Evolutionary conservation across 2,888 invertebrate species (phyloP), one percentile per base, ranked within the genome.

Genomic region (Apodemia mormo): DNA sequence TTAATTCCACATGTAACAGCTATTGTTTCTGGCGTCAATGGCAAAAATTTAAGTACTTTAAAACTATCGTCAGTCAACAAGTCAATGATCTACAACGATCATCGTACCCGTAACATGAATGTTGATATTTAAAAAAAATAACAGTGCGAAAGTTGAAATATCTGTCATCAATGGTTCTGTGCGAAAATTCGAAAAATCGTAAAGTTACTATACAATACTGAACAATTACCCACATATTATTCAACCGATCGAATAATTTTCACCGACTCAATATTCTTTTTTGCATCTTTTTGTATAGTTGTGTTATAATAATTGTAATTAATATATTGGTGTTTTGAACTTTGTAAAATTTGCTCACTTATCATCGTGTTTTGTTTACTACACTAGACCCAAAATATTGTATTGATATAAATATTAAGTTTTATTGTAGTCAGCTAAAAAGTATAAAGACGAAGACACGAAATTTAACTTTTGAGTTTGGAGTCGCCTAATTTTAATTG

Each of bases 321-420:
- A 61, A 61, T 61, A 61, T 61, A 61, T 61, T 61, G 61, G 61
- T 61, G 33, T 61, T 33, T 61, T 33, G 29, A 30, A 30, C 29
- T 30, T 33, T 61, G 61, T 61, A 33, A 49, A 61, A 61, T 61
- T 61, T 61, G 61, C 61, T 61, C 61, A 61, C 61, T 49, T 49
- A 49, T n/a, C 49, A 49, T 49, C 14, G 14, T 49, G 49, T 49
- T 49, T 49, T 49, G 49, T 49, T 49, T 49, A 14, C 49, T 5
- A 49, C 49, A 49, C 14, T n/a, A 49, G 14, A 49, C 49, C 14
- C 49, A 49, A 22, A 22, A 49, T 49, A 49, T 49, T 14, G 14
- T 12, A 45, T 12, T 49, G 49, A 61, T 61, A 30, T 61, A 61
- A 61, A 58, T 58, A 58, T 58, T 61, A 61, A 61, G 33, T 61